Evolutionary conservation across 2,888 invertebrate species (phyloP), one percentile per base, ranked within the genome.

Genomic region (Orchestes rusci): DNA sequence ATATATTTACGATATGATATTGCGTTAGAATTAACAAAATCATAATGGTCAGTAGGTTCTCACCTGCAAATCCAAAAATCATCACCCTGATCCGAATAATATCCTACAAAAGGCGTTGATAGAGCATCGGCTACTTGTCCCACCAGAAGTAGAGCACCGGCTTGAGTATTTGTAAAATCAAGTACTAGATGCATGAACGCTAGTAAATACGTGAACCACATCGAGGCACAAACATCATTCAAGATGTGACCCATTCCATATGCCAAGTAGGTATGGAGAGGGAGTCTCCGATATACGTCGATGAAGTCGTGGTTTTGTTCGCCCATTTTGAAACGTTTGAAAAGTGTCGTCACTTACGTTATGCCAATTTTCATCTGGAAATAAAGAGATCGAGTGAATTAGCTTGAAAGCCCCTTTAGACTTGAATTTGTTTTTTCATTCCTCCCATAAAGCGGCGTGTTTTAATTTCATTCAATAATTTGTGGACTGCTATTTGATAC

Each of bases 181-280:
- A 78, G 65, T 5, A 78, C 78, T 53, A 76, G 66, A 59, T 77
- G 76, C 60, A 90, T 84, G 68, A 81, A 94, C 18, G 93, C 81
- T 57, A 95, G 73, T 36, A 92, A 75, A 67, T 94, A 95, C 1
- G 89, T 89, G 68, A 94, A 95, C 94, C 94, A 94, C 77, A 95
- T 85, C 43, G 91, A 87, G 17, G 93, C 91, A 68, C 90, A 91
- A 17, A 95, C 77, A 70, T 95, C 94, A 68, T 95, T 95, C 53
- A 92, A 72, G 27, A 94, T 80, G 68, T 95, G 94, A 0, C 94
- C 94, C 31, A 90, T 76, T 16, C 77, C 76, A 65, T 82, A 88
- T 1, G 80, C 76, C 13, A 84, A 51, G 56, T 69, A 70, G 42
- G 68, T 56, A 43, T 61, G 63, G 12, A 62, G 51, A 5, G 72